Evolutionary conservation across 2,113 vertebrate genomes (phyloP), one percentile per base, ranked within the genome.

Genomic region (Daphoenositta chrysoptera): DNA sequence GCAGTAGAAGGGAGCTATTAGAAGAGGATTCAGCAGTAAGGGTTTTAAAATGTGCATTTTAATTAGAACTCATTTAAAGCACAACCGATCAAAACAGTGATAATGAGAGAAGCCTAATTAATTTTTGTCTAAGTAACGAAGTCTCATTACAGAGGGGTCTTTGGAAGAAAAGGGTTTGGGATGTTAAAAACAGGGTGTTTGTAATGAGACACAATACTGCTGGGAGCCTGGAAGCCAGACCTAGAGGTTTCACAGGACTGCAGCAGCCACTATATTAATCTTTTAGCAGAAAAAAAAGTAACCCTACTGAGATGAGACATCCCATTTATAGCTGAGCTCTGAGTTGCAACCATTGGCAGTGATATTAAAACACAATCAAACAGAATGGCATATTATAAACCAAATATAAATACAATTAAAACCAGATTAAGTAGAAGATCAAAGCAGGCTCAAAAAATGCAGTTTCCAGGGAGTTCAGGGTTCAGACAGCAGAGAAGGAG

Each of bases 31-130:
- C 90, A 72, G 83, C 81, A 90, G 75, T 16, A 70, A 87, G 87
- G 84, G 19, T 86, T 96, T 97, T 97, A 57, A 97, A 97, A 96
- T 93, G 92, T 95, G 91, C 87, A 95, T 98, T 97, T 97, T 97
- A 97, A 97, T 98, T 97, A 97, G 93, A 94, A 65, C 95, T 92
- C 90, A 88, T 97, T 96, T 87, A 96, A 96, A 96, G 85, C 94
- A 90, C 80, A 94, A 76, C 92, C 11, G 75, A 96, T 97, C 90
- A 97, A 96, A 96, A 97, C 95, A 94, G 85, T 91, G 80, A 96
- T 96, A 96, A 96, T 94, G 93, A 98, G 93, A 96, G 94, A 94
- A 97, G 93, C 89, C 95, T 97, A 95, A 97, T 95, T 94, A 94
- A 96, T 97, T 97, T 97, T 96, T 95, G 90, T 96, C 91, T 92